Percentiles rank a stretch among this genome's conserved stretches.
Evolutionary conservation across 2,888 invertebrate species (phyloP).

Genomic region (Plebejus argus): DNA sequence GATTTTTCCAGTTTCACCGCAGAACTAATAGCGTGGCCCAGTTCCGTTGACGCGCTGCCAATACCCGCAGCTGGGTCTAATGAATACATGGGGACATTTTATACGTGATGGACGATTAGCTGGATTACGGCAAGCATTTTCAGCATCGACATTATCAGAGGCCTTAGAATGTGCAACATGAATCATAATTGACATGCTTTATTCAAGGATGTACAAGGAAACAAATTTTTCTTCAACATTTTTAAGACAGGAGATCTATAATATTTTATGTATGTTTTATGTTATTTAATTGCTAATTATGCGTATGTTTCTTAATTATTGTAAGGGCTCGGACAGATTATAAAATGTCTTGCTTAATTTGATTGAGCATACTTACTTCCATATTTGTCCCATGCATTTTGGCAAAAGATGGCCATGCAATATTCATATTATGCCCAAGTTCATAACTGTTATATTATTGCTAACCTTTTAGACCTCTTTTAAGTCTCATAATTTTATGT

Average conservation of each 20-base stretch:
- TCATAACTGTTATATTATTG: too few relatives aligned
- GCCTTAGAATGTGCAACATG: too few relatives aligned
- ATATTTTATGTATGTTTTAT: too few relatives aligned
- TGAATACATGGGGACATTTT: not conserved
- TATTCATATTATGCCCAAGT: too few relatives aligned
- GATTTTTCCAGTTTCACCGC: slow-evolving; percentile 31
- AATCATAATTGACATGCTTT: too few relatives aligned
- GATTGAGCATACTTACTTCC: not conserved
- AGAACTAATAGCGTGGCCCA: slow-evolving; percentile 37
- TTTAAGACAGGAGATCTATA: too few relatives aligned
- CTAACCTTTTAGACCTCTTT: too few relatives aligned
- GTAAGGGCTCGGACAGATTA: not conserved
- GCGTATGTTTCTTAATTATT: not conserved
- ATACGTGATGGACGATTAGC: slow-evolving; percentile 36
- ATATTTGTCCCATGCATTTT: not conserved
- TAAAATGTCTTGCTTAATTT: not conserved
- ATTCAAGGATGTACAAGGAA: too few relatives aligned
- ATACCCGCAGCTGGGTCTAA: slow-evolving; percentile 41
- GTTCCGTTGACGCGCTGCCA: slow-evolving; percentile 44
- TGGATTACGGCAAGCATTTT: slow-evolving; percentile 30
- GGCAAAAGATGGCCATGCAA: too few relatives aligned
- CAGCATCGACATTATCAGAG: not conserved
- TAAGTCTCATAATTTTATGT: too few relatives aligned
- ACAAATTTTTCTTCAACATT: too few relatives aligned
- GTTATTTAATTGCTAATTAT: too few relatives aligned